These are phyloP conservation scores for Anguilla anguilla DNA, from an alignment of 2,797 vertebrate species.

Conservation along the genomic window DNA sequence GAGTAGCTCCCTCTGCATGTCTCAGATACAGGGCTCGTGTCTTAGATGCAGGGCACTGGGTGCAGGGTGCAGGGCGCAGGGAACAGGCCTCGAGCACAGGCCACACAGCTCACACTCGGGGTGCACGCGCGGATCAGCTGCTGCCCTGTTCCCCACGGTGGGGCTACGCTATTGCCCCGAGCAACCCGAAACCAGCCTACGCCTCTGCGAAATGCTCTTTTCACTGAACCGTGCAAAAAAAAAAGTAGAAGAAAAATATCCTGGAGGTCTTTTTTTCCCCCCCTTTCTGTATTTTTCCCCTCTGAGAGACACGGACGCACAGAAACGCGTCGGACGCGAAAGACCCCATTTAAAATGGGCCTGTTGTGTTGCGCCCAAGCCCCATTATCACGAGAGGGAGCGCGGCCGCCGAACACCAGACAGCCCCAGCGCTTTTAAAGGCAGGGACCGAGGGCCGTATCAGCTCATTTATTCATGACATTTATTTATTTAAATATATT, in stretches of 20 bases:
- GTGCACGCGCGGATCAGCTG: not conserved
- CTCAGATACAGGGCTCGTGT: not conserved
- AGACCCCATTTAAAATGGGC: conserved; percentile 6
- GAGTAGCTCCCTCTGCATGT: not conserved
- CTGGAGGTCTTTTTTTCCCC: conserved; percentile 11
- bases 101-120: conserved; percentile 37
- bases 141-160: conserved; percentile 55
- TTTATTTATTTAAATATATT: conserved; percentile 84
- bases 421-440: conserved; percentile 55
- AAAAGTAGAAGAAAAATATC: conserved; percentile 45
- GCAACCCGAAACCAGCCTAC: conserved; percentile 65
- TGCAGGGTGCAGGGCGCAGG: too few relatives aligned
- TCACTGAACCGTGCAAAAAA: conserved; percentile 70
- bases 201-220: conserved; percentile 73
- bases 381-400: conserved; percentile 53
- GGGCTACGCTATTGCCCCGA: conserved; percentile 70
- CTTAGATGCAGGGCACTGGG: too few relatives aligned
- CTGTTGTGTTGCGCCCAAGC: conserved; percentile 24
- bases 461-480: conserved; percentile 80
- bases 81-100: not conserved
- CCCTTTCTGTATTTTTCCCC: not conserved
- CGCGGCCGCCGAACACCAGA: conserved; percentile 39
- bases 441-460: conserved; percentile 55
- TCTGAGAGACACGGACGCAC: conserved; percentile 22
- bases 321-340: conserved; percentile 22